Conservation (phyloP, 2,888 invertebrate genomes). For the Plebejus anna region DNA sequence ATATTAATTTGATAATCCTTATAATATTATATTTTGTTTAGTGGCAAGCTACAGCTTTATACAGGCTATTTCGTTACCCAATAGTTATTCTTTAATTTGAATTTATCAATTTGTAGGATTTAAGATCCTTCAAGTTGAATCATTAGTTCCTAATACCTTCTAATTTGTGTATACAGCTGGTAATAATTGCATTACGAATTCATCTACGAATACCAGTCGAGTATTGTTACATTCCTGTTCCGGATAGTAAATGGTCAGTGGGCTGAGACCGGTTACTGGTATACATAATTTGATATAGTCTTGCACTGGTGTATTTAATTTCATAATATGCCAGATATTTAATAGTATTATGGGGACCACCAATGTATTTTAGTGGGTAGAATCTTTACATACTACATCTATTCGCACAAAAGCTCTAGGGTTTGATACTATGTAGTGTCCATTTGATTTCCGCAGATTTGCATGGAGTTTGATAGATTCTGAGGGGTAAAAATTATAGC, state of each 20-base stretch:
- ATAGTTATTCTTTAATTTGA: not conserved
- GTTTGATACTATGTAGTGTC: no score
- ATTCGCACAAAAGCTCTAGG: no score
- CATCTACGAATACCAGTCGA: not conserved
- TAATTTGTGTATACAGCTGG: not conserved
- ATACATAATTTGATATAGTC: not conserved
- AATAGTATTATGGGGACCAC: not conserved
- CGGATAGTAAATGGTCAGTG: slow-evolving; percentile 35
- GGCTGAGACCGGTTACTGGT: slow-evolving; percentile 34
- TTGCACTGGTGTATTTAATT: not conserved
- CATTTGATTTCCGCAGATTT: no score
- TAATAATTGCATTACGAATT: not conserved
- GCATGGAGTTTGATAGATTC: no score
- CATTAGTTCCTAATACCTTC: not conserved
- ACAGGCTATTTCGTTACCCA: not conserved
- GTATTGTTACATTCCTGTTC: slow-evolving; percentile 33
- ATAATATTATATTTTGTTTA: no score
- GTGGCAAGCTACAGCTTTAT: no score
- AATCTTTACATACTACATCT: no score
- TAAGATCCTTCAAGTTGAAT: not conserved
- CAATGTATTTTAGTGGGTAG: not conserved
- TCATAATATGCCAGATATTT: not conserved
- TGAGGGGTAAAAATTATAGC: no score
- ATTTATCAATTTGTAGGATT: not conserved
- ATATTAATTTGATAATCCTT: not conserved